Evolutionary conservation across 1,140 invertebrate genomes (phyloP), one percentile per base, ranked within the genome.

Genomic region (Reticulitermes speratus): DNA sequence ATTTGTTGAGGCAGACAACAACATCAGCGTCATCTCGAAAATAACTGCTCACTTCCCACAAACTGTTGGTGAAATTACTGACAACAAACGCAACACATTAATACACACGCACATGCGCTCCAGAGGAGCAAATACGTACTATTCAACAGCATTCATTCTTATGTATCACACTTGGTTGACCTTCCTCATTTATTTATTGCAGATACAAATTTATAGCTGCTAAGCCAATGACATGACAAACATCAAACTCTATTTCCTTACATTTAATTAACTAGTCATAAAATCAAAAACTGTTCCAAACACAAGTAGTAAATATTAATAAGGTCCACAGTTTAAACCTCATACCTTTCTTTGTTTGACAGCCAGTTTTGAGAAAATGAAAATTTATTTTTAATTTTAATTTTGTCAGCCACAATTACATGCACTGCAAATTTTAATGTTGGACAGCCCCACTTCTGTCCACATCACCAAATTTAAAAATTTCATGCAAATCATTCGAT

Each of bases 11-110:
- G 32, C 93, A 93, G 11, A 93, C 93, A 90, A 94, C 93, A 85
- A 96, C 93, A 85, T 93, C 91, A 12, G 93, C 91, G 90, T 97
- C 96, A 89, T 96, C 94, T 75, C 93, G 93, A 89, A 97, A 97
- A 90, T 96, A 95, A 48, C 93, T 91, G 89, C 95, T 96, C 88
- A 97, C 91, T 87, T 97, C 96, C 95, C 96, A 97, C 65, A 97
- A 89, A 88, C 95, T 95, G 91, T 96, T 97, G 87, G 96, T 93
- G 90, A 97, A 97, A 88, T 94, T 93, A 89, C 96, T 97, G 88
- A 32, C 91, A 92, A 87, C 88, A 87, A 87, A 86, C 86, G 87
- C 86, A 81, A 87, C 38, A 55, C 52, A 11, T n/a, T 30, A n/a
- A 69, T 32, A 82, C 19, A 55, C 2, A 86, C n/a, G n/a, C 12